phyloP scores from a whole-genome alignment of 2,888 invertebrate genomes.

The Pomacea canaliculata region DNA sequence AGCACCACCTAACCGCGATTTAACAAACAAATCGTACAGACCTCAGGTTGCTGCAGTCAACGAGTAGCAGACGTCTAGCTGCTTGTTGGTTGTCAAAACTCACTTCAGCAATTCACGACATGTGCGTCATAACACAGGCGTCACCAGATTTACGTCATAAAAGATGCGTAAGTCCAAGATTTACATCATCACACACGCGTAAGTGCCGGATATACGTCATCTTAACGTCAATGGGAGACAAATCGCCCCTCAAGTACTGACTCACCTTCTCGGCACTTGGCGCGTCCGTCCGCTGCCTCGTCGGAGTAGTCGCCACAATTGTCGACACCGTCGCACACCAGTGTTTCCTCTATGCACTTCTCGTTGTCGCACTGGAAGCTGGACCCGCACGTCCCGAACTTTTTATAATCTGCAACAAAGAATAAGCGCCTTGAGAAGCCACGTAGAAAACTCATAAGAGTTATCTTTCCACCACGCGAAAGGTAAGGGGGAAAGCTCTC shows the following conservation, averaged over 20 bases:
- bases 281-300: conserved; percentile 57
- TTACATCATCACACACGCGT: too few species aligned
- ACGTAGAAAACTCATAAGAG: background rate
- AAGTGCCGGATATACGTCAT: too few species aligned
- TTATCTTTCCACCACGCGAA: background rate
- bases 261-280: conserved; percentile 51
- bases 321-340: conserved; percentile 64
- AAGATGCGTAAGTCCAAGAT: too few species aligned
- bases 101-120: too few species aligned
- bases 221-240: too few species aligned
- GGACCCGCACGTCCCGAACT: conserved; percentile 53
- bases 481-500: background rate
- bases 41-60: too few species aligned
- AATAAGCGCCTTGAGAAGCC: background rate
- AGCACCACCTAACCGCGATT: too few species aligned
- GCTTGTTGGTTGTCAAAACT: too few species aligned
- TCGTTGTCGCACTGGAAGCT: conserved; percentile 63
- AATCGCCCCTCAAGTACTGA: background rate
- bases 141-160: too few species aligned
- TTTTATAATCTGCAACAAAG: conserved; percentile 52
- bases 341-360: conserved; percentile 61
- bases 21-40: too few species aligned
- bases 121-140: too few species aligned
- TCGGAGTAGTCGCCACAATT: conserved; percentile 67
- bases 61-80: too few species aligned